phyloP scores from a whole-genome alignment of 2,113 vertebrate species.

The Sorex araneus region DNA sequence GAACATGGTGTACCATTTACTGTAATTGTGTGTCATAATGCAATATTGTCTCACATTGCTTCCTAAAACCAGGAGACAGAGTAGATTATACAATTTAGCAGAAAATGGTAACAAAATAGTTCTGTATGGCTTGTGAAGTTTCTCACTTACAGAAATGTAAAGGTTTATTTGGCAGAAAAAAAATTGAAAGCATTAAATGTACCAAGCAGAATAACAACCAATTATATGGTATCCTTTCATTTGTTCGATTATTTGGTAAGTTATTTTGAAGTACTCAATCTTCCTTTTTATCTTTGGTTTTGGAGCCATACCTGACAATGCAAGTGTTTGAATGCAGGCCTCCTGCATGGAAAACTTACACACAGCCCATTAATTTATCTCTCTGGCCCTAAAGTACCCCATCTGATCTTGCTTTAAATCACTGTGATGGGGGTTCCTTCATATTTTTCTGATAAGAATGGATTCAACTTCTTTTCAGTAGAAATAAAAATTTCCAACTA shows the following conservation, averaged over 20 bases:
- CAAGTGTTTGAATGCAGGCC: too few species aligned
- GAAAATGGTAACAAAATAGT: not conserved
- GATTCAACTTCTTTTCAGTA: not conserved
- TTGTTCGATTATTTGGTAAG: not conserved
- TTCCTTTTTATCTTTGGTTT: not conserved
- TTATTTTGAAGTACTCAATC: not conserved
- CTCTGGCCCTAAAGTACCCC: not conserved
- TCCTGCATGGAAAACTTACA: too few species aligned
- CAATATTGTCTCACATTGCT: not conserved
- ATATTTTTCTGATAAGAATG: not conserved
- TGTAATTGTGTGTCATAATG: not conserved
- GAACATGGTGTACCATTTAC: not conserved
- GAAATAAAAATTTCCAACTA: not conserved
- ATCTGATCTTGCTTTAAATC: not conserved
- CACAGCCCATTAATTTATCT: too few species aligned
- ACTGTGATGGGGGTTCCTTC: not conserved
- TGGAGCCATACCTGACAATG: too few species aligned
- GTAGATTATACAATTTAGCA: slow-evolving; percentile 26
- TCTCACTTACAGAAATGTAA: not conserved
- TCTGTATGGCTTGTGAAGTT: not conserved
- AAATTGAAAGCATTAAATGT: slow-evolving; percentile 3
- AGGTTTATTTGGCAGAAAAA: slow-evolving; percentile 37
- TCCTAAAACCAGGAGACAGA: not conserved
- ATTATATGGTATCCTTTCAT: not conserved
- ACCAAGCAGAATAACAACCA: not conserved